Evolutionary conservation across 2,113 vertebrate species (phyloP), one percentile per base, ranked within the genome.

Genomic region (Poecilia latipinna): DNA sequence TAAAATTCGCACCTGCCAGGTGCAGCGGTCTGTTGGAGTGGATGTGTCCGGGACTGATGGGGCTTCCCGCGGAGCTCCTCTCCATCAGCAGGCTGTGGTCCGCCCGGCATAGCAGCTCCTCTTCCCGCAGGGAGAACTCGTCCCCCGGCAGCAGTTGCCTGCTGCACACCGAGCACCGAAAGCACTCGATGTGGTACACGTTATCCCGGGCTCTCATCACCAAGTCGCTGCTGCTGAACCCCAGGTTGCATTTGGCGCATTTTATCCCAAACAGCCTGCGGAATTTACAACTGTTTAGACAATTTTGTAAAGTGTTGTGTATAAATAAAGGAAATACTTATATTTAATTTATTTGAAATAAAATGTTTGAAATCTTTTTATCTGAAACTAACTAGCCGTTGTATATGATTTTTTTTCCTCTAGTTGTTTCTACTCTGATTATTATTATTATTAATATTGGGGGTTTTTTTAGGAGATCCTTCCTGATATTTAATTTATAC

Each of bases 111-210:
- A 97, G 95, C 79, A 97, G 93, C 84, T 96, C 95, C 54, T 96
- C 96, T 57, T 98, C 96, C 89, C 95, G 94, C 80, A 99, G 91
- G 63, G 96, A 96, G 93, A 98, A 99, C 91, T 98, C 96, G 74
- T 99, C 97, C 1, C 98, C 98, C 6, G 97, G 97, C 77, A 98
- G 93, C 70, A 99, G 96, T 89, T 97, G 97, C 42, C 96, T 93
- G 94, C 96, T 95, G 93, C 98, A 99, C 88, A 96, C 95, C 4
- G 96, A 95, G 90, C 98, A 99, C 79, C 97, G 95, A 89, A 99
- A 99, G 89, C 97, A 99, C 87, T 97, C 96, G 81, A 97, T 95
- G 94, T 98, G 97, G 88, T 98, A 99, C 75, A 99, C 95, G 73
- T 95, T 94, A 87, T 95, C 96, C 75, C 96, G 94, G 63, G 97